Conservation (phyloP, 2,888 invertebrate genomes). For the Drosophila algonquin region DNA sequence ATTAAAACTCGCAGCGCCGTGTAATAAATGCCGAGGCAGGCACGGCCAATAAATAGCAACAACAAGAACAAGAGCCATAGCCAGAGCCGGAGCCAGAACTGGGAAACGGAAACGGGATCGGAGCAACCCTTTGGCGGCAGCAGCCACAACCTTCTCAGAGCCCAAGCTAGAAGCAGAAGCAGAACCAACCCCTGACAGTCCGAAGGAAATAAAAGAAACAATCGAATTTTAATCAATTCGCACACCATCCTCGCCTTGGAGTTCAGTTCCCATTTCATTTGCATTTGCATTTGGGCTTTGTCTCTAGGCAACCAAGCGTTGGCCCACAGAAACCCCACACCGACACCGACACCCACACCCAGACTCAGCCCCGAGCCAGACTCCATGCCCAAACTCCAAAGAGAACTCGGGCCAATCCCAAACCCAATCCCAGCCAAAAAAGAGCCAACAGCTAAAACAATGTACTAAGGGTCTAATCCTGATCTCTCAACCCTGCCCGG, state of each 20-base stretch:
- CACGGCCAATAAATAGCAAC: conserved; percentile 77
- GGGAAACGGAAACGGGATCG: conserved; percentile 1
- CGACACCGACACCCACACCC: neutral
- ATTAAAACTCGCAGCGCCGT: conserved; percentile 75
- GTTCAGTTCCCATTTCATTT: conserved; percentile 51
- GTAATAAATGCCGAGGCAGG: conserved; percentile 80
- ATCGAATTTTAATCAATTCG: conserved; percentile 84
- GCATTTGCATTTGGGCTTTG: conserved; percentile 37
- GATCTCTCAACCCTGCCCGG: neutral
- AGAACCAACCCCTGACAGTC: conserved; percentile 17
- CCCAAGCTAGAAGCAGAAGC: neutral
- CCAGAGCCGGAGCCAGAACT: conserved; percentile 1
- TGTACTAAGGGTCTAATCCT: conserved; percentile 27
- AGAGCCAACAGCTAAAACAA: neutral
- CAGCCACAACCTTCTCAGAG: conserved; percentile 14
- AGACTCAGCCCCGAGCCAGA: too few species aligned
- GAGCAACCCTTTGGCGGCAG: conserved; percentile 60
- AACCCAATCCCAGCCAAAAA: neutral
- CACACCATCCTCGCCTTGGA: conserved; percentile 34
- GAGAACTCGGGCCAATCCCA: conserved; percentile 5
- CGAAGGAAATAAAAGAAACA: conserved; percentile 75
- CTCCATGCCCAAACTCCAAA: neutral
- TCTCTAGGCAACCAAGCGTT: conserved; percentile 64
- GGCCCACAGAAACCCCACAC: conserved; percentile 18
- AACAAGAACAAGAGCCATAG: conserved; percentile 55